Evolutionary conservation across 2,797 vertebrate genomes (phyloP), one percentile per base, ranked within the genome.

Genomic region (Peromyscus nudipes): DNA sequence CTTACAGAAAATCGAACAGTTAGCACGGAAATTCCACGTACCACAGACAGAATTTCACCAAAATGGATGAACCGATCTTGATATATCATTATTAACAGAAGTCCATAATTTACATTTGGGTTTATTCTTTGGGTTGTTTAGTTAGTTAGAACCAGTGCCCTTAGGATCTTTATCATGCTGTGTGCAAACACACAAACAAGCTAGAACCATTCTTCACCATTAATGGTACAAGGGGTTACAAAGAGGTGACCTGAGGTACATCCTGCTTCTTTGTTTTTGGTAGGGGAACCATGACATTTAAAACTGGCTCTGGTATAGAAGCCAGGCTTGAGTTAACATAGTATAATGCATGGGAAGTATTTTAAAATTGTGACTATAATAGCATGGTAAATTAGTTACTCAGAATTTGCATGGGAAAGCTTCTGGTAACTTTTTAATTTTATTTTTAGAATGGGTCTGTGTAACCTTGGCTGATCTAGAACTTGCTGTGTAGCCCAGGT

Each of bases 271-370:
- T 89, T 81, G 37, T 25, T 85, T 95, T 73, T 37, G 55, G 52
- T 27, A 89, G 37, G 62, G 55, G 76, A 96, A 86, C 80, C 60
- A 65, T n/a, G 11, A 71, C 89, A 89, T 25, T 96, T 93, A 37
- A 84, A 77, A 92, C 21, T 52, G 75, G 69, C 55, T 91, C 46
- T 60, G 83, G n/a, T 76, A 29, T 34, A 76, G 60, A 46, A 79
- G 60, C 81, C 34, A n/a, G 73, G 25, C 82, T 80, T n/a, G 23
- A n/a, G 21, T 84, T 86, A 89, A 65, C 21, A 49, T 52, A 25
- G 17, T 60, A 27, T 3, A 43, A 29, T 55, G 11, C 46, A 52
- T 10, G 34, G 52, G 67, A 84, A 55, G 6, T 29, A 27, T 80
- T 92, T 52, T 92, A 75, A 83, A 91, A 71, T 29, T 91, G 11